These are phyloP conservation scores for Dromaius novaehollandiae DNA, from an alignment of 2,113 vertebrate genomes.

Conservation along the genomic window DNA sequence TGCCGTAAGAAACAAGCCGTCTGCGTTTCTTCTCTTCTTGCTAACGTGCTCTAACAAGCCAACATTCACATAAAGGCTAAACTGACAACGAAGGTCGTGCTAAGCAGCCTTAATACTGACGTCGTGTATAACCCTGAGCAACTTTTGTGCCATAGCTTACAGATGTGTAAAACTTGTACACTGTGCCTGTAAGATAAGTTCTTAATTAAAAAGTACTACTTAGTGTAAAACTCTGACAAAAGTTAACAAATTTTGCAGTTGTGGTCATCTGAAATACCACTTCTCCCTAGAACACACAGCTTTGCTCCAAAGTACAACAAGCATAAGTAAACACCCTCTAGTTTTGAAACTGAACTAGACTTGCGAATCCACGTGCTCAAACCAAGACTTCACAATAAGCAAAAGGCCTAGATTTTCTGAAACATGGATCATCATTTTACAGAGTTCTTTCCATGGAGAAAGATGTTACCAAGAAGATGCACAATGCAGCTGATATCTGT, in stretches of 20 bases:
- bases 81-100: neutral
- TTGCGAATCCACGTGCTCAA: neutral
- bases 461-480: neutral
- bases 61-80: slow-evolving; percentile 2
- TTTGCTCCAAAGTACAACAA: neutral
- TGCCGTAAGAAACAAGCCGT: slow-evolving; percentile 14
- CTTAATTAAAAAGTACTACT: slow-evolving; percentile 8
- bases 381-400: neutral
- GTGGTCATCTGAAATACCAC: neutral
- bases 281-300: neutral
- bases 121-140: neutral
- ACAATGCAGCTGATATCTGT: neutral
- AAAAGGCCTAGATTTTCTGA: neutral
- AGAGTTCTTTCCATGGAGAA: neutral
- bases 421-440: neutral
- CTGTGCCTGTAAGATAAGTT: neutral
- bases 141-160: neutral
- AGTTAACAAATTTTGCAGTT: neutral
- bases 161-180: neutral
- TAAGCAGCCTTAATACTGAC: neutral
- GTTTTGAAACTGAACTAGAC: neutral
- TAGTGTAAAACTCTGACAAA: neutral
- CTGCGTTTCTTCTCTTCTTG: neutral
- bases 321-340: neutral
- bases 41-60: neutral